Evolutionary conservation across 2,113 vertebrate species (phyloP).

Genomic region (Ailuropoda melanoleuca): DNA sequence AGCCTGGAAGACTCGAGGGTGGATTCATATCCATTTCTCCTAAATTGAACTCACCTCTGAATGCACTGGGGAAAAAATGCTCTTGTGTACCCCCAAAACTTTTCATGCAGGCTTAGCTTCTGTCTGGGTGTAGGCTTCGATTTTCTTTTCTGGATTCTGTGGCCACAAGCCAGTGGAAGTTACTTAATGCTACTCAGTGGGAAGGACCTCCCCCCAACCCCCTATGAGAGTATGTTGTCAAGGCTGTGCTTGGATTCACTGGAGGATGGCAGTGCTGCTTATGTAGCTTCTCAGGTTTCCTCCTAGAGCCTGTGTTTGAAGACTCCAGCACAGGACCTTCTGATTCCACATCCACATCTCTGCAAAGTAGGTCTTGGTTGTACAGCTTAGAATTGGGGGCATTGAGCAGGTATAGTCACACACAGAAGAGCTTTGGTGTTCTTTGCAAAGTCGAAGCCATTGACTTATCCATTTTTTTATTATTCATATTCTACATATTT

Average conservation of each 20-base stretch:
- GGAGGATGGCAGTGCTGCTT: not conserved
- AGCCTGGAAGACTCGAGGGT: not conserved
- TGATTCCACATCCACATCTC: not conserved
- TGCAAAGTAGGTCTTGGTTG: constrained; percentile 1
- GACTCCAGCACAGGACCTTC: not conserved
- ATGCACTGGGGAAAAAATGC: not conserved
- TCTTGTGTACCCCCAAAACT: not conserved
- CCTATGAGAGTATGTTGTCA: not conserved
- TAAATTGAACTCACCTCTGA: not conserved
- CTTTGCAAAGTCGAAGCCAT: not conserved
- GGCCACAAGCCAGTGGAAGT: not conserved
- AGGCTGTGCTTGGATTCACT: not conserved
- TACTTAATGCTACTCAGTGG: not conserved
- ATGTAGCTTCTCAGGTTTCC: not conserved
- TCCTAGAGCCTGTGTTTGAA: not conserved
- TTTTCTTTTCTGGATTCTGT: not conserved
- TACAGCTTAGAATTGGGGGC: not conserved
- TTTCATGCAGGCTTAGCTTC: constrained; percentile 34
- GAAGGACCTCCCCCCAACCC: not conserved
- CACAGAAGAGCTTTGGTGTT: not conserved
- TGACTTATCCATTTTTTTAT: not conserved
- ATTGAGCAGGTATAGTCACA: not conserved
- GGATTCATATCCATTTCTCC: not conserved
- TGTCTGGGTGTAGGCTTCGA: not conserved
- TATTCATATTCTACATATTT: constrained; percentile 9